These are phyloP conservation scores for Lithophane semibrunnea DNA, from an alignment of 2,888 invertebrate genomes.

Conservation along the genomic window DNA sequence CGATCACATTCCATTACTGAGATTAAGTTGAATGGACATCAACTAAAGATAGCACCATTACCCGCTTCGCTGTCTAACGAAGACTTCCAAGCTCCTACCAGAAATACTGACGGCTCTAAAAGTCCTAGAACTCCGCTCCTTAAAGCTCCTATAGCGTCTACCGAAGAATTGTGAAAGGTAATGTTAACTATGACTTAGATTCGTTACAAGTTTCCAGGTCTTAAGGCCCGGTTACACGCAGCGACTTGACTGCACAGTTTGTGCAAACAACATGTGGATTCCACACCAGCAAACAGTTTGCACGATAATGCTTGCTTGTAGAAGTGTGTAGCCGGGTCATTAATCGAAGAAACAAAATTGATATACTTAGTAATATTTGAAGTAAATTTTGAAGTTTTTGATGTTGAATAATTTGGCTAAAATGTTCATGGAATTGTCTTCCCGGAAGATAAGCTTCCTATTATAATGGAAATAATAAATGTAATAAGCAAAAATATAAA, in stretches of 20 bases:
- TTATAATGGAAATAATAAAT: constrained; percentile 59
- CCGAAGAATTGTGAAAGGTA: constrained; percentile 88
- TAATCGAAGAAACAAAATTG: constrained; percentile 33
- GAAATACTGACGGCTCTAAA: constrained; percentile 83
- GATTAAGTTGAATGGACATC: constrained; percentile 94
- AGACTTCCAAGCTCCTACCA: constrained; percentile 88
- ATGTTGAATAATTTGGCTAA: constrained; percentile 56
- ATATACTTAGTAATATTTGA: constrained; percentile 44
- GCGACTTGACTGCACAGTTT: neutral
- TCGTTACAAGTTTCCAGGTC: constrained; percentile 26
- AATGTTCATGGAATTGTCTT: constrained; percentile 68
- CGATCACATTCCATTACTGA: constrained; percentile 94
- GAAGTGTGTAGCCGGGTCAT: neutral
- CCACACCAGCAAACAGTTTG: neutral
- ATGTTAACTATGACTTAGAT: constrained; percentile 63
- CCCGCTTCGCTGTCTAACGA: constrained; percentile 92
- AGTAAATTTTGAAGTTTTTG: constrained; percentile 53
- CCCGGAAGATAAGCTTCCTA: constrained; percentile 64
- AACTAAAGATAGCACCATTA: constrained; percentile 92
- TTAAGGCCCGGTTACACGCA: neutral
- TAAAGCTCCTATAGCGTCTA: constrained; percentile 89
- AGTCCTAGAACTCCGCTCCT: constrained; percentile 87
- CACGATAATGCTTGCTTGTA: neutral
- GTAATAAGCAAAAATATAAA: constrained; percentile 53
- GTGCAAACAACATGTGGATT: neutral